Evolutionary conservation across 2,113 vertebrate genomes (phyloP), one percentile per base, ranked within the genome.

Genomic region (Strix uralensis): DNA sequence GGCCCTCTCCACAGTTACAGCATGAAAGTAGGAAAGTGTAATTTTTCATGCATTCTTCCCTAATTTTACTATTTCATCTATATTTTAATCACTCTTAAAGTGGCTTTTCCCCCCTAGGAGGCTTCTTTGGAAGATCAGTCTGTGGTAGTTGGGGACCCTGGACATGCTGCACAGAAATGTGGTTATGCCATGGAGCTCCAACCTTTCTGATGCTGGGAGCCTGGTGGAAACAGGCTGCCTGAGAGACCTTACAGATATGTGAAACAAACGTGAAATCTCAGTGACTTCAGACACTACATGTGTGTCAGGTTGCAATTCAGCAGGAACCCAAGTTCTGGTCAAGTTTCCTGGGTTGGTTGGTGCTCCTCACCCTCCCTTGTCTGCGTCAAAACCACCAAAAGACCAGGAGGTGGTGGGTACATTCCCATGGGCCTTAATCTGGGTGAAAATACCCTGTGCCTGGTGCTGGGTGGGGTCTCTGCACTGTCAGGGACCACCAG

Each of bases 241-340:
- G 22, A 94, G 59, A 75, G 10, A 57, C 27, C 13, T 38, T 77
- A 30, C 20, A 81, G 67, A 67, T 58, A 58, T 0, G 0, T 19
- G 38, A 84, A 27, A 66, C 13, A 61, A 86, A 58, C 0, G 0
- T 55, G 54, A 80, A 84, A 77, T 86, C 47, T 67, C 74, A 83
- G 79, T 27, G 34, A 86, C 40, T 70, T 47, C 2, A 9, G 34
- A 30, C 27, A 40, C 21, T 52, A 10, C 0, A 0, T 23, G 15
- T 38, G 40, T 62, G 19, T 25, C 57, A 69, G 20, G 18, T 25
- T 15, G 5, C 19, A 49, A 8, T 52, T 81, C 1, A 1, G 12
- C 59, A 66, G 34, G 32, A 80, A 81, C 80, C 9, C 7, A 44
- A 77, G 15, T 59, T 84, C n/a, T 88, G 25, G 19, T 61, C 44